Base-by-base conservation (phyloP, 2,797 vertebrate genomes). In the Steatocranus sp. region DNA sequence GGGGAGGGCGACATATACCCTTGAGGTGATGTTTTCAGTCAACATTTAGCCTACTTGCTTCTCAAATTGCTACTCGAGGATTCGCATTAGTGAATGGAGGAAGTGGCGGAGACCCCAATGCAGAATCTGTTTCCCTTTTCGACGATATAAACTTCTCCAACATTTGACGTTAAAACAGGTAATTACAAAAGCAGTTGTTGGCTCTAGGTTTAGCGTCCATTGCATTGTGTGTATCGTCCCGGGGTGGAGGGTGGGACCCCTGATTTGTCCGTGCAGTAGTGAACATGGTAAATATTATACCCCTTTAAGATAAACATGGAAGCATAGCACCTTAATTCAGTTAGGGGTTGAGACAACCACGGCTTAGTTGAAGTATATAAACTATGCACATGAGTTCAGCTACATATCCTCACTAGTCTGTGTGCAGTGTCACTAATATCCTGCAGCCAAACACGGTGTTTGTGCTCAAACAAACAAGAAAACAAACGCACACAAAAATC, bases 81-180 rank as follows among this genome's bases (percentile, higher is more conserved):
- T 86, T 89, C 84, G 84, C 91, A 81, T 78, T 89, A 38, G 83
- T 91, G 91, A 93, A 89, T 90, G 76, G 80, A 94, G 93, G 94
- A 93, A 95, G 93, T 91, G 78, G 74, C 48, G 3, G 82, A 85
- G 80, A 84, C 80, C 87, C 89, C 77, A 15, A 73, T 70, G 75
- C 70, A 49, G 86, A 58, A 43, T 70, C 12, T 66, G 74, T 87
- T 87, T 56, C 32, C 78, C 20, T 77, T 86, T 78, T 81, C 56
- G 85, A 79, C 74, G 32, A 66, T 61, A 25, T n/a, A 12, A 88
- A 90, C 85, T 83, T 78, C 18, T 51, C 6, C 14, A 32, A 54
- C 49, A 32, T 48, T 38, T 20, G 4, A 17, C 18, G 23, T 12
- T 20, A 6, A 76, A 76, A 25, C 23, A 32, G 53, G 32, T 23